Evolutionary conservation across 2,113 vertebrate species (phyloP).

Genomic region (Natator depressus): DNA sequence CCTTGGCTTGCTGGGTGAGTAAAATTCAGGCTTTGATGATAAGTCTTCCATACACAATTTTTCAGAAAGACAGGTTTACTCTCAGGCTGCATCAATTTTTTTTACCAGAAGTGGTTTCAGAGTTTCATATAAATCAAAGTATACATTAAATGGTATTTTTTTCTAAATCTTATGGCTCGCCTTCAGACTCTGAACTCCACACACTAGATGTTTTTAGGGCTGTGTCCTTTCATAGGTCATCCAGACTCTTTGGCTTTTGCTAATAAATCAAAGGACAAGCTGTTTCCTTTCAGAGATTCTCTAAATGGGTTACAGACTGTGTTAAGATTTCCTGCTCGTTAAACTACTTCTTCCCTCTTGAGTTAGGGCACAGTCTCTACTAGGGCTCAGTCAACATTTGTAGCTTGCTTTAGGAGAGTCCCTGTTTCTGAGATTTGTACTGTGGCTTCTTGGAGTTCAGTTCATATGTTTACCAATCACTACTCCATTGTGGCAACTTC

Average conservation of each 20-base stretch:
- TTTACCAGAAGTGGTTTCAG: no score
- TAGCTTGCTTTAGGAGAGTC: background rate
- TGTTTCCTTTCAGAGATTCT: background rate
- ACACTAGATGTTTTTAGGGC: no score
- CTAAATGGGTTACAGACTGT: background rate
- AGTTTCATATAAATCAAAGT: no score
- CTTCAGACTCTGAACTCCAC: no score
- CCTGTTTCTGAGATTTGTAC: background rate
- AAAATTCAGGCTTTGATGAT: no score
- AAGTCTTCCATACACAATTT: no score
- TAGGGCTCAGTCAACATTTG: background rate
- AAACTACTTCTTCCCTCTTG: background rate
- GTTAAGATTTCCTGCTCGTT: background rate
- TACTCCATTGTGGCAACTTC: background rate
- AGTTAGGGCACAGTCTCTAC: background rate
- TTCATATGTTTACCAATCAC: background rate
- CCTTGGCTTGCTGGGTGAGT: no score
- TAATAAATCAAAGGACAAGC: background rate
- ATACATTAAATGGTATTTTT: no score
- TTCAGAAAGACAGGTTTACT: no score
- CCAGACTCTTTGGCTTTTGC: background rate
- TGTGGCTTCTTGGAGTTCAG: background rate
- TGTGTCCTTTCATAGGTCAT: background rate
- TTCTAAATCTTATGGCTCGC: no score
- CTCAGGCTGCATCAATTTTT: no score